Evolutionary conservation across 1,140 invertebrate genomes (phyloP), one percentile per base, ranked within the genome.

Genomic region (Trichonephila clavata): DNA sequence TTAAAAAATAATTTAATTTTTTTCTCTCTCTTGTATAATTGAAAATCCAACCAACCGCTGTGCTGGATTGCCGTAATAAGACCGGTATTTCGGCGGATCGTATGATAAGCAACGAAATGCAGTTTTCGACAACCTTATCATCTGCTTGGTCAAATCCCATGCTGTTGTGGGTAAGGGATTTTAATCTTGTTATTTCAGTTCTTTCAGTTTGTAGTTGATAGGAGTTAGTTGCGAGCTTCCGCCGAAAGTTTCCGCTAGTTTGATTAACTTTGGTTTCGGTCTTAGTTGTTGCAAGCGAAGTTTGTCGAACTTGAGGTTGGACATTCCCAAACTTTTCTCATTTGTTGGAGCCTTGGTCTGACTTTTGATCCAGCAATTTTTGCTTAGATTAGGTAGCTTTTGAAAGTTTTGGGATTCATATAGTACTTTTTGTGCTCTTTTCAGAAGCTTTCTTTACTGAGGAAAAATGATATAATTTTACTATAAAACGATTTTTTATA

Each of bases 141-240:
- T 93, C 92, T 60, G 92, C 92, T 81, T 93, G 92, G 92, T 93
- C 92, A 32, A 93, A 93, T 81, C 92, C 92, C 84, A 93, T 93
- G 92, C 86, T 93, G 57, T 81, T 93, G 68, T 93, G 92, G 92
- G 92, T 93, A 88, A 93, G 92, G 21, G 39, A 65, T 60, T 32
- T 90, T 80, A 16, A 16, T 32, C 27, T 77, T 43, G 14, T 68
- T 88, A 21, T 32, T 68, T 63, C 24, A n/a, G 13, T 32, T 39
- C 14, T 83, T 59, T 83, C 21, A 50, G 20, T 27, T 32, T 20
- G 32, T 77, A 77, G 71, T 77, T 16, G 27, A 18, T 77, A 39
- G 16, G 71, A 77, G 27, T 77, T 18, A 39, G 10, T 32, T 16
- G 14, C 27, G 71, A 39, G 16, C 32, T 13, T 10, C 71, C 71